phyloP scores from a whole-genome alignment of 2,113 vertebrate species.

The Xyliphius kryptos region DNA sequence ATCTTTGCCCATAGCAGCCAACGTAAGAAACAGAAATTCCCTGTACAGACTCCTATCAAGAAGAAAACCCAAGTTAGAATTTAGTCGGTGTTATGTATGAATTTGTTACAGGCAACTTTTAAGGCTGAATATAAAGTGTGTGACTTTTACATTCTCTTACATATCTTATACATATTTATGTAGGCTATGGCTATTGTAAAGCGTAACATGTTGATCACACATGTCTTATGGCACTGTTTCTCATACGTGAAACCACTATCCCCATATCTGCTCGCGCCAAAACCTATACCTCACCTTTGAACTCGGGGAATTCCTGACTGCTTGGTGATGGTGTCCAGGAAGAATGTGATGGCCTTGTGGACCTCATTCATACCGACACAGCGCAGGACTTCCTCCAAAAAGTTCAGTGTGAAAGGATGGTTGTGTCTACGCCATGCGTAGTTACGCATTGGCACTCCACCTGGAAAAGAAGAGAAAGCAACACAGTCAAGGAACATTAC shows the following conservation, averaged over 20 bases:
- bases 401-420: constrained; percentile 71
- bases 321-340: constrained; percentile 69
- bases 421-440: constrained; percentile 67
- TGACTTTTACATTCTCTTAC: too few relatives aligned
- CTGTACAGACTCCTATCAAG: constrained; percentile 78
- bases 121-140: too few relatives aligned
- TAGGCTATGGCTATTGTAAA: too few relatives aligned
- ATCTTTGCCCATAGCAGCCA: constrained; percentile 87
- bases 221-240: too few relatives aligned
- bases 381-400: constrained; percentile 80
- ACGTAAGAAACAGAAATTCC: constrained; percentile 82
- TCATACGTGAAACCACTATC: too few relatives aligned
- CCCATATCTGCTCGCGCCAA: too few relatives aligned
- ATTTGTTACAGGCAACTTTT: too few relatives aligned
- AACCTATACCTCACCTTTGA: constrained; percentile 68
- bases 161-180: too few relatives aligned
- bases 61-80: too few relatives aligned
- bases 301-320: constrained; percentile 50
- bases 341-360: constrained; percentile 79
- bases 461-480: constrained; percentile 36
- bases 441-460: constrained; percentile 60
- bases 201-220: too few relatives aligned
- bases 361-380: constrained; percentile 83
- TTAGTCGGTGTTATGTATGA: too few relatives aligned
- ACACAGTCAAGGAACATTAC: too few relatives aligned